These are phyloP conservation scores for Tetramorium bicarinatum DNA, from an alignment of 2,888 invertebrate species.

Conservation along the genomic window DNA sequence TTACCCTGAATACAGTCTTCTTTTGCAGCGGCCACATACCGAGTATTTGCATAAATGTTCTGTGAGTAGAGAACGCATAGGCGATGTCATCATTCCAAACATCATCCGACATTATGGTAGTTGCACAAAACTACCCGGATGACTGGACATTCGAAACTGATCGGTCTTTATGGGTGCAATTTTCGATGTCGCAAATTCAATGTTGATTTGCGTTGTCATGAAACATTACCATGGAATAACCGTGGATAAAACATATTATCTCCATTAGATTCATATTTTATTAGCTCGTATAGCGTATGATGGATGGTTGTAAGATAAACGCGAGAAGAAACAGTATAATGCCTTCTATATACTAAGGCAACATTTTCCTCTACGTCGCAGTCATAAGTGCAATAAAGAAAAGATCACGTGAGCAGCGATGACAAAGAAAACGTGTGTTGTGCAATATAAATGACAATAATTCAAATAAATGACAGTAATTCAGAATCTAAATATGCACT, in stretches of 20 bases:
- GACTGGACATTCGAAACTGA: slow-evolving; percentile 20
- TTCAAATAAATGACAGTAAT: neutral
- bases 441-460: neutral
- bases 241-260: neutral
- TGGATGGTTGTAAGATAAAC: slow-evolving; percentile 27
- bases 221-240: neutral
- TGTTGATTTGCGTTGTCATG: neutral
- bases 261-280: slow-evolving; percentile 21
- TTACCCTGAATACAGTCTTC: neutral
- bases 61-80: slow-evolving; percentile 34
- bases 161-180: neutral
- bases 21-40: slow-evolving; percentile 33
- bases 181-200: slow-evolving; percentile 22
- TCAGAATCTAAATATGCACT: neutral
- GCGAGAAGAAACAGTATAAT: neutral
- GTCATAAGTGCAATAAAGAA: neutral
- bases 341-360: slow-evolving; percentile 1
- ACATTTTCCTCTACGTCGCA: neutral
- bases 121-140: neutral
- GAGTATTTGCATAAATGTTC: slow-evolving; percentile 27
- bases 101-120: slow-evolving; percentile 27
- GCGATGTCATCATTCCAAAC: slow-evolving; percentile 38
- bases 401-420: neutral
- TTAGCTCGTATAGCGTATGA: neutral
- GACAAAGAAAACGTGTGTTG: neutral